phyloP scores from a whole-genome alignment of 1,140 invertebrate genomes.

The Drosophila littoralis region DNA sequence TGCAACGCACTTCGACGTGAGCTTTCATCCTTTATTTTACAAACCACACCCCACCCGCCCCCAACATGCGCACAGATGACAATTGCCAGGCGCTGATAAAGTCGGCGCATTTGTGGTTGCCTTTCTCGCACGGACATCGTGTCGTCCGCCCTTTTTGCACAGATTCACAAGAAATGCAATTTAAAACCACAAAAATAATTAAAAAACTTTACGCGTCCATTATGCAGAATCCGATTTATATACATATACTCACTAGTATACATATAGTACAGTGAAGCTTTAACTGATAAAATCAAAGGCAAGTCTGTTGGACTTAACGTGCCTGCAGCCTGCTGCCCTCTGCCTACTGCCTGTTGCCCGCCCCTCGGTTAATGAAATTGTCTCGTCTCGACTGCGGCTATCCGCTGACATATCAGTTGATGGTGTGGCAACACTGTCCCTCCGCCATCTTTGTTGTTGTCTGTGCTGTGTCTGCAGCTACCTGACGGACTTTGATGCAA shows the following conservation, averaged over 20 bases:
- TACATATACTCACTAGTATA: conserved; percentile 4
- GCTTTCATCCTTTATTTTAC: conserved; percentile 1
- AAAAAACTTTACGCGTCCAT: conserved; percentile 72
- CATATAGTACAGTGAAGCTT: conserved; percentile 42
- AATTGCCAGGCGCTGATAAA: conserved; percentile 72
- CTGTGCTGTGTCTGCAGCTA: conserved; percentile 10
- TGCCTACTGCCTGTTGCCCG: not conserved
- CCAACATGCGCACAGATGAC: conserved; percentile 44
- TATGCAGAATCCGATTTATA: conserved; percentile 10
- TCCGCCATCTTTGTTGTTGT: conserved; percentile 13
- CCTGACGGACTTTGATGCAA: conserved; percentile 15
- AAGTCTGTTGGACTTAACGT: conserved; percentile 49
- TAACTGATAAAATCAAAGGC: conserved; percentile 70
- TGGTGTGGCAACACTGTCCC: conserved; percentile 25
- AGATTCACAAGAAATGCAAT: conserved; percentile 62
- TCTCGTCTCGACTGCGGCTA: conserved; percentile 39
- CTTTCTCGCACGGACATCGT: conserved; percentile 37
- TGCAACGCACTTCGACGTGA: conserved; percentile 26
- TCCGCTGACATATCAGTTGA: conserved; percentile 43
- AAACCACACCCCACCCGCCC: not conserved
- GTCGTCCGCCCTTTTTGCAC: not conserved
- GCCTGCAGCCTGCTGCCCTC: not conserved
- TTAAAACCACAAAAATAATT: conserved; percentile 80
- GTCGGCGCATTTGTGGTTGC: conserved; percentile 65
- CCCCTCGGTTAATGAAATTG: conserved; percentile 71